Evolutionary conservation across 2,113 vertebrate genomes (phyloP), one percentile per base, ranked within the genome.

Genomic region (Climacteris rufus): DNA sequence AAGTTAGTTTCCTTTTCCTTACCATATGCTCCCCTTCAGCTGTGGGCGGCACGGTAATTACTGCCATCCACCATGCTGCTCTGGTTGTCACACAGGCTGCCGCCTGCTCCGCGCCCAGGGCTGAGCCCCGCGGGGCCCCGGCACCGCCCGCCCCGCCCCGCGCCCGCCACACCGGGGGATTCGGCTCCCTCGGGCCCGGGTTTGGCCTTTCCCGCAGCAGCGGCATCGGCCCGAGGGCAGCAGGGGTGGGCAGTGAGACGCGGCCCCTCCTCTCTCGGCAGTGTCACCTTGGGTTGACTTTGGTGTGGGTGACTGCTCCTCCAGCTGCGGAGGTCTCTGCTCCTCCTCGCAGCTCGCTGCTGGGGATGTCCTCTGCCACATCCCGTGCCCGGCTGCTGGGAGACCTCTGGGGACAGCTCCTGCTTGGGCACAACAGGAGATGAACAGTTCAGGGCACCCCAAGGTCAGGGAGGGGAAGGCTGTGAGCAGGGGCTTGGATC

Each of bases 21-120:
- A 96, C 96, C 98, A 98, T 98, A 98, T 98, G 98, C 95, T 97
- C 93, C 95, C 97, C 96, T 97, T 98, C 97, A 96, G 97, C 98
- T 97, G 91, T 83, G 60, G 96, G 97, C 97, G 27, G 91, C 94
- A 96, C 69, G 94, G 70, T 96, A 96, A 97, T 96, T 97, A 94
- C 97, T 97, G 96, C 86, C 44, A 96, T 95, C 72, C 95, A 93
- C 96, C 96, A 91, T 60, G 93, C 96, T 64, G 93, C 40, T 75
- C 94, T n/a, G 92, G 60, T 91, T 95, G 94, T 92, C 96, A 96
- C 93, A 94, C 94, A 87, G 79, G 18, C 91, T 80, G 78, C 72
- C 56, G 59, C 72, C 72, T 80, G 90, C 84, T 88, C 61, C 4
- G 9, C 79, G 28, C 30, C 22, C 1, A 47, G 80, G 15, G 76